A percentile compares a stretch with the other conserved stretches of the same genome.
Conservation (phyloP, 2,888 invertebrate genomes). For the Invenusta paracnida region DNA sequence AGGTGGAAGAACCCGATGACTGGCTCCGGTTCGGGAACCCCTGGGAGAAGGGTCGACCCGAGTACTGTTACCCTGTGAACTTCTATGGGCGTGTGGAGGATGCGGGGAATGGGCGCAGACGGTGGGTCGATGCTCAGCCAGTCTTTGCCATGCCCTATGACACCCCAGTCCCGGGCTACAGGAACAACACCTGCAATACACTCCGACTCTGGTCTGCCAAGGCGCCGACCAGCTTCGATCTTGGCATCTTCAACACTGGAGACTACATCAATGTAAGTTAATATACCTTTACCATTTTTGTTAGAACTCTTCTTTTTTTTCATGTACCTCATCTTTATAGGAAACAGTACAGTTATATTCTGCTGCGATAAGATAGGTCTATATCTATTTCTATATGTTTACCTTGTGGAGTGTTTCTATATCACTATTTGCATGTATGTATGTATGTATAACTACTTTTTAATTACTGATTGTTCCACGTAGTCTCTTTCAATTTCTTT, state of each 20-base stretch:
- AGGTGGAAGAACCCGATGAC: constrained; percentile 92
- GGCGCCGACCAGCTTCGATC: constrained; percentile 67
- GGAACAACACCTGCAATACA: constrained; percentile 95
- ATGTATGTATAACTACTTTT: no score
- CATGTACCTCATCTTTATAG: no score
- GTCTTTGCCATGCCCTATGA: constrained; percentile 98
- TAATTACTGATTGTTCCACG: no score
- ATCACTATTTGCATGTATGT: no score
- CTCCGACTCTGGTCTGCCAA: constrained; percentile 95
- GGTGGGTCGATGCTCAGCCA: constrained; percentile 87
- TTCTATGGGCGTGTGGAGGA: constrained; percentile 90
- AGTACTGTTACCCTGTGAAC: constrained; percentile 91
- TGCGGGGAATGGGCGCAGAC: constrained; percentile 68
- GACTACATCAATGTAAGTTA: constrained; percentile 72
- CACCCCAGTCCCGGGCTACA: constrained; percentile 93
- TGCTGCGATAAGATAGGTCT: no score
- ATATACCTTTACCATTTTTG: no score
- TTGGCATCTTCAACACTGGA: constrained; percentile 80
- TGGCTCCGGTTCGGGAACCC: constrained; percentile 97
- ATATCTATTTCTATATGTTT: no score
- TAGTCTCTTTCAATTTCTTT: no score
- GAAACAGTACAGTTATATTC: no score
- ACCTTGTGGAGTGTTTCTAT: no score
- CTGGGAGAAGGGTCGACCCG: constrained; percentile 98
- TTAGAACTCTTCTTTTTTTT: no score